Conservation (phyloP, 2,113 vertebrate species). For the Cercopithecus mona region DNA sequence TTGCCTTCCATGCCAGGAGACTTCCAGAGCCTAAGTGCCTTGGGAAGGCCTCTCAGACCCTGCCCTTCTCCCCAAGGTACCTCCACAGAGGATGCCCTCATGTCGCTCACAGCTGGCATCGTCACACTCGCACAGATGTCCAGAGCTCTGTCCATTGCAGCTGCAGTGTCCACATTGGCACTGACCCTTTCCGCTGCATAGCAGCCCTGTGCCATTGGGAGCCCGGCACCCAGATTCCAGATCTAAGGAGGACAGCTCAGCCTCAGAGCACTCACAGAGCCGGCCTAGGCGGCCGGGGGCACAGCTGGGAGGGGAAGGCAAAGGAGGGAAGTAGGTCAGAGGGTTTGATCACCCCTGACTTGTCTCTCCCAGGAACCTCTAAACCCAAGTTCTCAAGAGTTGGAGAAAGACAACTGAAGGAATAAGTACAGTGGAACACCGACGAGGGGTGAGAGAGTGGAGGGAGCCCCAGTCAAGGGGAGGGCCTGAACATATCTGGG, state of each 20-base stretch:
- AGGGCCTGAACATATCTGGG: background rate
- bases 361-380: background rate
- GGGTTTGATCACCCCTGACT: background rate
- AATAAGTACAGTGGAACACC: background rate
- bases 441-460: background rate
- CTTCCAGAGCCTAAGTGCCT: background rate
- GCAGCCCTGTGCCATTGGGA: constrained; percentile 67
- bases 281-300: constrained; percentile 76
- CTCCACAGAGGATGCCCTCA: constrained; percentile 82
- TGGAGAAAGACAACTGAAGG: background rate
- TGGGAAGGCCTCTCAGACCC: background rate
- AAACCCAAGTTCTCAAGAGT: background rate
- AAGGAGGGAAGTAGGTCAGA: background rate
- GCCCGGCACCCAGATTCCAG: constrained; percentile 77
- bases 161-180: constrained; percentile 85
- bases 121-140: constrained; percentile 84
- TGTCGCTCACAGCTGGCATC: constrained; percentile 81
- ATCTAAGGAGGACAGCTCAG: constrained; percentile 51
- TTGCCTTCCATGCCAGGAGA: background rate
- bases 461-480: background rate
- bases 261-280: constrained; percentile 81
- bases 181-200: constrained; percentile 83
- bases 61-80: constrained; percentile 66
- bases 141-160: constrained; percentile 77
- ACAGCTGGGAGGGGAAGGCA: constrained; percentile 77